These are phyloP conservation scores for Acrossocheilus fasciatus DNA, from an alignment of 2,797 vertebrate genomes.

Conservation along the genomic window DNA sequence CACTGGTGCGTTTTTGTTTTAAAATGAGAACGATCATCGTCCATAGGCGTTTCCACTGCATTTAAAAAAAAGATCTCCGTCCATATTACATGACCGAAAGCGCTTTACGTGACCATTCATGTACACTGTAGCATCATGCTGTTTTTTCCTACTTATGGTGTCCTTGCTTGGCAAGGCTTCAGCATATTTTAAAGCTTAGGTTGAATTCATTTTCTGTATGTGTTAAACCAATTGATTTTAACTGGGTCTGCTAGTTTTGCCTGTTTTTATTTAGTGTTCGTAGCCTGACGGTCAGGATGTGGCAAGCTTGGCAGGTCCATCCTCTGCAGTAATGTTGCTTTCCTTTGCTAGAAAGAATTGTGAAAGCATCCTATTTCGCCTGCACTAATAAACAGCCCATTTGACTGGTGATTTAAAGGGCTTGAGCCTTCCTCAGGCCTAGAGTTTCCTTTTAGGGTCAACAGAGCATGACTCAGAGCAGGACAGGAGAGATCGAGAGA, in stretches of 20 bases:
- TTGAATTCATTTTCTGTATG: neutral
- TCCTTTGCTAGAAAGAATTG: conserved; percentile 51
- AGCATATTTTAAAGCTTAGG: neutral
- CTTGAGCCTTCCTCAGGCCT: conserved; percentile 51
- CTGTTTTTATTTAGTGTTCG: conserved; percentile 51
- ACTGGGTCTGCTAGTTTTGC: neutral
- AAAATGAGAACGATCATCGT: too few relatives aligned
- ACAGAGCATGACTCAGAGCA: conserved; percentile 46
- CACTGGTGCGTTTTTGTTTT: too few relatives aligned
- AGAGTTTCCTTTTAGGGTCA: conserved; percentile 65
- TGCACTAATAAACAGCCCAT: conserved; percentile 49
- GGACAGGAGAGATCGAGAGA: conserved; percentile 42
- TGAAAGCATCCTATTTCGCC: conserved; percentile 56
- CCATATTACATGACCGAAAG: too few relatives aligned
- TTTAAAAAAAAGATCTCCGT: too few relatives aligned
- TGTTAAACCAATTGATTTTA: conserved; percentile 21
- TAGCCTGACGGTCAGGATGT: conserved; percentile 48
- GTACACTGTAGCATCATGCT: too few relatives aligned
- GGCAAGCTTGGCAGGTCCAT: conserved; percentile 19
- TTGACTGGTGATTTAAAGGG: conserved; percentile 55
- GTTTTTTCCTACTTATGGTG: neutral
- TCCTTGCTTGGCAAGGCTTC: neutral
- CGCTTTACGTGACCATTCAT: too few relatives aligned
- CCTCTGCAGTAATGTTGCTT: conserved; percentile 38
- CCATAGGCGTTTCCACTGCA: too few relatives aligned